Evolutionary conservation across 2,888 invertebrate genomes (phyloP), one percentile per base, ranked within the genome.

Genomic region (Megamerina dolium): DNA sequence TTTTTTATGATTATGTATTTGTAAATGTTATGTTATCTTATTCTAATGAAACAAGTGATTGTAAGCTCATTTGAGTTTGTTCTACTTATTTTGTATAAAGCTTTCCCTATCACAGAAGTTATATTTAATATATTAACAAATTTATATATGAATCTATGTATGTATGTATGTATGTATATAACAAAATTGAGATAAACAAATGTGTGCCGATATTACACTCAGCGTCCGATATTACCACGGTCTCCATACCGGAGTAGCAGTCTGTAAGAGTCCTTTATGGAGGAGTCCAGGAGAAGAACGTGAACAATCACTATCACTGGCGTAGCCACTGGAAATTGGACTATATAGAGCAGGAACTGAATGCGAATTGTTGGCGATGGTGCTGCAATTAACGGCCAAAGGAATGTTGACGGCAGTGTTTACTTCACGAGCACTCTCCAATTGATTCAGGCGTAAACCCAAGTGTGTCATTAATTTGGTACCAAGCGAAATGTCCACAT

Each of bases 391-490:
- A 23, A 67, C 61, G 39, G 54, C 58, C 5, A 65, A 48, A 2
- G 63, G 65, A 0, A 56, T 50, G 34, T 52, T 55, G 13, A 56
- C 35, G 3, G 61, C 48, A 21, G 52, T 47, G 18, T 41, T 40
- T 9, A 49, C 32, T 37, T 61, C 57, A 32, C 50, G 48, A 12
- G 58, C 53, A 43, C 57, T 55, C 34, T 63, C 66, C 48, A 69
- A 48, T 50, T 69, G 64, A 52, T 89, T 89, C 51, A 91, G 77
- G 35, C 86, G 80, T 74, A 87, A 83, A 17, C 89, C 91, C 52
- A 92, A 78, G 70, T 91, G 90, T 39, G 90, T 87, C 90, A 91
- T 90, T 59, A 91, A 75, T 61, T 85, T 85, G 36, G 88, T 89
- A 38, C 91, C 90, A 48, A 92, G 75, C 62, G 82, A 79, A 53